Conservation (phyloP, 2,888 invertebrate genomes). For the Patella ulyssiponensis region DNA sequence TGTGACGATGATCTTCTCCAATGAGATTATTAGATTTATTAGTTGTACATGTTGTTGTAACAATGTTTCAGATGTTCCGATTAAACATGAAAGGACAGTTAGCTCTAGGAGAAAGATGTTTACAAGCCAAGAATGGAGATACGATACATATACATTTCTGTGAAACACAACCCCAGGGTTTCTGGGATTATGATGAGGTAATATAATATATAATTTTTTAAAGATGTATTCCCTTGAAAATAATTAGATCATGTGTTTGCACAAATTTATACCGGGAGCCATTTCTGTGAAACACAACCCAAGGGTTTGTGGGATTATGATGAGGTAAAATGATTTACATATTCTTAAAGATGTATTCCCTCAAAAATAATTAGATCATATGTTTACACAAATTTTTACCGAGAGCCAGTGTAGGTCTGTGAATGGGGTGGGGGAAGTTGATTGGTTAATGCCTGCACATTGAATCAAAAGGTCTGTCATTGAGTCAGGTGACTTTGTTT, state of each 20-base stretch:
- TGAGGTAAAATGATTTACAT: slow-evolving; percentile 73
- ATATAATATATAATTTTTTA: slow-evolving; percentile 15
- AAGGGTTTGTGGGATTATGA: slow-evolving; percentile 96
- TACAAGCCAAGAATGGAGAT: slow-evolving; percentile 86
- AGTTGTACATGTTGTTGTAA: background rate
- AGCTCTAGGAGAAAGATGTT: slow-evolving; percentile 95
- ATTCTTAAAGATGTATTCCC: background rate
- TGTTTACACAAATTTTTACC: background rate
- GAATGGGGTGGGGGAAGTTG: too few species aligned
- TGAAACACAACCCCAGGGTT: slow-evolving; percentile 91
- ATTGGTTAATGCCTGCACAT: too few species aligned
- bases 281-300: slow-evolving; percentile 78
- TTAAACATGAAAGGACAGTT: slow-evolving; percentile 94
- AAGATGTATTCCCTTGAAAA: background rate
- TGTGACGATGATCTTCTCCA: too few species aligned
- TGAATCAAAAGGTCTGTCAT: too few species aligned
- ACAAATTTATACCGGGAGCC: too few species aligned
- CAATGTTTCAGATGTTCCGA: slow-evolving; percentile 81
- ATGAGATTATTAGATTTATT: background rate
- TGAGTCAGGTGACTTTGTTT: too few species aligned
- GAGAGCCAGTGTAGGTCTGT: too few species aligned
- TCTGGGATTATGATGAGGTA: slow-evolving; percentile 90
- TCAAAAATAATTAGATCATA: background rate
- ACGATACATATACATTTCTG: slow-evolving; percentile 93
- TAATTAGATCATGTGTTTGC: background rate